phyloP scores from a whole-genome alignment of 1,140 invertebrate genomes.

The Macrocentrus cingulum region DNA sequence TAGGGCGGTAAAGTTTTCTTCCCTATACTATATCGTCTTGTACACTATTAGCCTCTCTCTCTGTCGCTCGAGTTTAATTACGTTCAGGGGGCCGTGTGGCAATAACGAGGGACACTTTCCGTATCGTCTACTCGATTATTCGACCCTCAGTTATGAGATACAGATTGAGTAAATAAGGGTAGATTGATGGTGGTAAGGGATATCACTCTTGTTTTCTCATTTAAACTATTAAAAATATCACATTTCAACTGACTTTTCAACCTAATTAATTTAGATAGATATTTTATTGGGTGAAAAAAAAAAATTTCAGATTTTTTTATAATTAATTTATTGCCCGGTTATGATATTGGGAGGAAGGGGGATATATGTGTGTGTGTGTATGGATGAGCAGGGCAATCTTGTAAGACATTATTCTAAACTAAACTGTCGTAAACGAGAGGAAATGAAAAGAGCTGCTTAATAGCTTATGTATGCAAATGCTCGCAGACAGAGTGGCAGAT shows the following conservation, averaged over 20 bases:
- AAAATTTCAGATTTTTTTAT: too few species aligned
- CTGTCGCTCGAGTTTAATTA: slow-evolving; percentile 43
- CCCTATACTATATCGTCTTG: background rate
- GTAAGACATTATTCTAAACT: slow-evolving; percentile 58
- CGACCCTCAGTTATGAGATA: slow-evolving; percentile 29
- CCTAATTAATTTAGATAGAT: too few species aligned
- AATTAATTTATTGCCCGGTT: too few species aligned
- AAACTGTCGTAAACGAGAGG: slow-evolving; percentile 61
- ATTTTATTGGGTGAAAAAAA: too few species aligned
- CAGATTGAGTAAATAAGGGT: slow-evolving; percentile 31
- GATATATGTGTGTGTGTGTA: background rate
- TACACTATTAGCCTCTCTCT: too few species aligned
- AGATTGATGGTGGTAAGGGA: slow-evolving; percentile 4
- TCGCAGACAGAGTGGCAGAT: slow-evolving; percentile 48
- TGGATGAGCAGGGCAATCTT: slow-evolving; percentile 54
- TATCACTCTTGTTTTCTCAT: background rate
- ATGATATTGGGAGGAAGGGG: too few species aligned
- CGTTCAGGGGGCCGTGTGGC: slow-evolving; percentile 34
- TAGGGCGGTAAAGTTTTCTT: background rate
- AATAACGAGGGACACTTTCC: slow-evolving; percentile 38
- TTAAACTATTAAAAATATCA: too few species aligned
- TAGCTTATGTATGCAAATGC: slow-evolving; percentile 61
- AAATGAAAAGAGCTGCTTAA: slow-evolving; percentile 62
- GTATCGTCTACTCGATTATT: slow-evolving; percentile 30
- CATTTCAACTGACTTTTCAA: too few species aligned